Base-by-base conservation (phyloP, 2,797 vertebrate species). In the Hydrolagus colliei region DNA sequence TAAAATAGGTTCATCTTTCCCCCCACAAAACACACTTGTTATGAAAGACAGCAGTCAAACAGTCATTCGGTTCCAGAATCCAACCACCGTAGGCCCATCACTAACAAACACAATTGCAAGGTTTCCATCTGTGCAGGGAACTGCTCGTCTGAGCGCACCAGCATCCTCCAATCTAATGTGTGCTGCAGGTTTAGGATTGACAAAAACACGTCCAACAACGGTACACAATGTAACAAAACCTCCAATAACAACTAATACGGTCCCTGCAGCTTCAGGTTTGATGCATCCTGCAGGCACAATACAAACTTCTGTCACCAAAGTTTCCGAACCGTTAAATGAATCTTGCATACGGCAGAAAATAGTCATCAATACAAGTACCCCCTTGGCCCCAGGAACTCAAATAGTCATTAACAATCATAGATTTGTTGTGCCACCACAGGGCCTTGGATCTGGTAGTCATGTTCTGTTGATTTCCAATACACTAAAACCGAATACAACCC, bases 381-480 rank as follows among this genome's bases (percentile, higher is more conserved):
- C 96, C 86, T 95, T 99, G 86, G 94, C 95, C 87, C 96, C 96
- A 89, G 97, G 97, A 88, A 98, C 97, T 87, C 97, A 99, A 87
- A 97, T 99, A 85, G 91, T 98, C 88, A 95, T 99, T 89, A 98
- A 97, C 88, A 97, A 96, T 89, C 91, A 95, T 86, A 89, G 94
- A 80, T 97, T 99, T 92, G 92, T 98, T 88, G 97, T 99, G 89
- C 97, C 98, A 86, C 92, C 96, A 62, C 97, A 97, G 92, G 98
- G 97, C 89, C 95, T 99, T 90, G 95, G 93, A 88, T 94, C 93
- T 90, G 98, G 98, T 87, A 98, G 94, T 89, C 98, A 99, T 59
- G 93, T 98, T 89, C 93, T 99, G 73, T 92, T 98, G 86, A 94
- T 98, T 87, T 95, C 97, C 75, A 93, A 90, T 89, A 94, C 92